Percentiles rank a stretch among this genome's conserved stretches.
These are phyloP conservation scores for Menidia menidia DNA, from an alignment of 2,797 vertebrate species.

Conservation along the genomic window DNA sequence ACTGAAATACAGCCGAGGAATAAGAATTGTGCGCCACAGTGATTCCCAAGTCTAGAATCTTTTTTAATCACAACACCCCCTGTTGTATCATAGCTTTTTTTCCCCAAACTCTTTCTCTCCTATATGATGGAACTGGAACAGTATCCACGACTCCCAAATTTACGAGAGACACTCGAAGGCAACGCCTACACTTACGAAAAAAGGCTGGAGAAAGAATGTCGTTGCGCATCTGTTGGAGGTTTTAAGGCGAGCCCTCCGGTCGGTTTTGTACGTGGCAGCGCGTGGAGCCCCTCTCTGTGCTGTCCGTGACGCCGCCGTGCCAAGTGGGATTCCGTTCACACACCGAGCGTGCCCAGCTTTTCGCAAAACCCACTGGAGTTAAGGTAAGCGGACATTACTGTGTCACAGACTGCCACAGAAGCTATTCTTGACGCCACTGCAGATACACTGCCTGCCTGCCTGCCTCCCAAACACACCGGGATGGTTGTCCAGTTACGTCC, in stretches of 20 bases:
- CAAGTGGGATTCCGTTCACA: background rate
- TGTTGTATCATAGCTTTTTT: too few relatives aligned
- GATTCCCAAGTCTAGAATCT: too few relatives aligned
- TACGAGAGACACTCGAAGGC: background rate
- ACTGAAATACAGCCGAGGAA: too few relatives aligned
- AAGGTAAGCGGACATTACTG: slow-evolving; percentile 52
- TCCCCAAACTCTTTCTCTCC: background rate
- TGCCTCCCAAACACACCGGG: slow-evolving; percentile 51
- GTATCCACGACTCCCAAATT: background rate
- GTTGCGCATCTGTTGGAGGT: slow-evolving; percentile 38
- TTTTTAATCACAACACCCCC: background rate
- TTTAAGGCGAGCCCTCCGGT: slow-evolving; percentile 39
- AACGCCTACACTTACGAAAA: background rate
- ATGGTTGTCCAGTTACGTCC: slow-evolving; percentile 37
- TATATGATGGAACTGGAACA: background rate
- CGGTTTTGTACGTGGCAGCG: slow-evolving; percentile 83
- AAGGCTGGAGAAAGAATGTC: slow-evolving; percentile 34
- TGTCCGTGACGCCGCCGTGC: slow-evolving; percentile 27
- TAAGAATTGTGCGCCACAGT: too few relatives aligned
- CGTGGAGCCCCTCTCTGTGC: slow-evolving; percentile 32
- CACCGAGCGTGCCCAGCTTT: background rate
- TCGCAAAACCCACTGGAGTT: background rate
- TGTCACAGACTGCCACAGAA: too few relatives aligned
- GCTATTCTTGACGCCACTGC: background rate
- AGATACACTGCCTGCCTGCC: background rate